phyloP scores from a whole-genome alignment of 23 tunicate species.

The Phallusia fumigata region DNA sequence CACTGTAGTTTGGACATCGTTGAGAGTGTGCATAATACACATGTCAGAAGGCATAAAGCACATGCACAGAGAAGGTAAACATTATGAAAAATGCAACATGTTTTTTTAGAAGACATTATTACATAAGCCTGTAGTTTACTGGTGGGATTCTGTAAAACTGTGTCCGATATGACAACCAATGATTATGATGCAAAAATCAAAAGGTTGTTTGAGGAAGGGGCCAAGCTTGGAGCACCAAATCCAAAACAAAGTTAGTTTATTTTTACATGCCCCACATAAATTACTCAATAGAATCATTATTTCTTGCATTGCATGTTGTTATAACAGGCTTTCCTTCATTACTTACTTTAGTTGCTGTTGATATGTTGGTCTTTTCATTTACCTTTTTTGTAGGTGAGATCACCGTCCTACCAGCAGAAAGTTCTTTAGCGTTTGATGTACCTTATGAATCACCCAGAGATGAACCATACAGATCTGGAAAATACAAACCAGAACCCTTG shows the following conservation, averaged over 20 bases:
- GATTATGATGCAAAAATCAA: conserved; percentile 73
- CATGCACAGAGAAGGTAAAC: too few relatives aligned
- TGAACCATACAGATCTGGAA: background rate
- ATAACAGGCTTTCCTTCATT: too few relatives aligned
- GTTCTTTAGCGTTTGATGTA: background rate
- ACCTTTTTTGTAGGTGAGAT: background rate
- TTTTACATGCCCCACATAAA: too few relatives aligned
- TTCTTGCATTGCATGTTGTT: too few relatives aligned
- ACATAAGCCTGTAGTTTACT: background rate
- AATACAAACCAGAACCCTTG: background rate
- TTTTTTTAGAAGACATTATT: background rate
- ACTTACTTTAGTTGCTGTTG: too few relatives aligned
- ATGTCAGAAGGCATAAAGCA: too few relatives aligned
- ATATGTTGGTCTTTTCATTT: background rate
- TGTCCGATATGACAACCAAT: conserved; percentile 19
- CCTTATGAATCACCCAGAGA: background rate
- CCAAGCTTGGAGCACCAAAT: conserved; percentile 45
- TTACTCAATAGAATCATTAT: too few relatives aligned
- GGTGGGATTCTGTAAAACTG: too few relatives aligned
- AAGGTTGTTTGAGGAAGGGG: conserved; percentile 73
- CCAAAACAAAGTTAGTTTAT: background rate
- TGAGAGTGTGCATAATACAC: too few relatives aligned
- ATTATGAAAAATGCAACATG: too few relatives aligned
- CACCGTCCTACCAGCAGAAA: background rate
- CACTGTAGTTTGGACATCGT: background rate